Evolutionary conservation across 2,113 vertebrate species (phyloP).

Genomic region (Sorex fumeus): DNA sequence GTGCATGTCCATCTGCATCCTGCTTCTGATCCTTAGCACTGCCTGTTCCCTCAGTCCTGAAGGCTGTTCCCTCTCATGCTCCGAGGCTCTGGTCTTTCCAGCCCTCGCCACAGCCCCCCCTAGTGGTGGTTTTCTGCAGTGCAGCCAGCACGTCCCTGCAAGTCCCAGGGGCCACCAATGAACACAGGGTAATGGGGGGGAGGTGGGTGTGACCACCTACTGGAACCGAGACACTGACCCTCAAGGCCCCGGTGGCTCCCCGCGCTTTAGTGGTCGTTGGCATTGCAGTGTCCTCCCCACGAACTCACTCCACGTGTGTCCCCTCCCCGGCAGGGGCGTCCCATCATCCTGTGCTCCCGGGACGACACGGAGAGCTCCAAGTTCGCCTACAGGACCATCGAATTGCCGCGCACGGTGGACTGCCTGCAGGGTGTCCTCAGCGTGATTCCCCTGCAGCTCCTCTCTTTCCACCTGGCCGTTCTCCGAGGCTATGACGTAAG

Average conservation of each 20-base stretch:
- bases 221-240: too few species aligned
- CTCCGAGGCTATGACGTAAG: slow-evolving; percentile 97
- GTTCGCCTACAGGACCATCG: slow-evolving; percentile 94
- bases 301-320: too few species aligned
- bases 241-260: too few species aligned
- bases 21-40: not conserved
- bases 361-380: slow-evolving; percentile 93
- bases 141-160: too few species aligned
- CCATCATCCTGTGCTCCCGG: slow-evolving; percentile 95
- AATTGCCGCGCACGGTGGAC: slow-evolving; percentile 96
- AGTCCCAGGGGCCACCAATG: too few species aligned
- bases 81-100: not conserved
- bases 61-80: not conserved
- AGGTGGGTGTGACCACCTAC: too few species aligned
- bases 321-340: slow-evolving; percentile 92
- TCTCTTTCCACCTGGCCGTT: slow-evolving; percentile 98
- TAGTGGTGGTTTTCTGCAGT: too few species aligned
- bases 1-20: not conserved
- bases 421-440: slow-evolving; percentile 97
- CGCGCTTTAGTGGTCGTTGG: too few species aligned
- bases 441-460: slow-evolving; percentile 96
- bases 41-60: not conserved
- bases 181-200: too few species aligned
- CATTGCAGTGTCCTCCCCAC: too few species aligned
- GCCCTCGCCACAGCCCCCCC: not conserved